Base-by-base conservation (phyloP, 2,888 invertebrate genomes). In the Meloe dianella region DNA sequence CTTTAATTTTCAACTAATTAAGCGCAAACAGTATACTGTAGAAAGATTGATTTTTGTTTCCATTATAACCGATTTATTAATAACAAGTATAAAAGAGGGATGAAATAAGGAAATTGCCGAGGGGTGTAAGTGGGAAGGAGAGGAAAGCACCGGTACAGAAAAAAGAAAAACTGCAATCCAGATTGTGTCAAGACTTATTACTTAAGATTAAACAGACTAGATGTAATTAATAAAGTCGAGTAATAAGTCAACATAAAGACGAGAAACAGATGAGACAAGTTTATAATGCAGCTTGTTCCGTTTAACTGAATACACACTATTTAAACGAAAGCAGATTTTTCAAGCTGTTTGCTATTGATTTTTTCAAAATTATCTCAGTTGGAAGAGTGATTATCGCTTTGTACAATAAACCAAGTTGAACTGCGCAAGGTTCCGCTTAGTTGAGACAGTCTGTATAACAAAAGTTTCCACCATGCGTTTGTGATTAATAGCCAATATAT, bases 1-100 rank as follows among this genome's bases (percentile, higher is more conserved):
- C 63, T 64, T 67, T 71, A 70, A 71, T 70, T 68, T 68, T 61
- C 60, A 60, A 64, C 71, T 71, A 71, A 71, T 71, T 71, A 70
- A 70, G 67, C 65, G 68, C 68, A 71, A 71, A 68, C 70, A 66
- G 67, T 54, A 51, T 14, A 20, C 65, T 6, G 61, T 61, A 64
- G 64, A 64, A 63, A 70, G 71, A 71, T 71, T 70, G 70, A 70
- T 70, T 63, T 67, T 58, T 59, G 57, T 63, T 60, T 20, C 63
- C 57, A 68, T 70, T 68, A 70, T 22, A 22, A n/a, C 54, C 66
- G 61, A 69, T 71, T 64, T 67, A 65, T 60, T 71, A 69, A 71
- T 71, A 69, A 51, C 22, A 24, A 51, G 7, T 1, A 5, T 41
- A 17, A 17, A 41, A 41, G 6, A 51, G 20, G 8, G 20, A 17